Conservation (phyloP, 1,140 invertebrate species). For the Ridgeia piscesae region DNA sequence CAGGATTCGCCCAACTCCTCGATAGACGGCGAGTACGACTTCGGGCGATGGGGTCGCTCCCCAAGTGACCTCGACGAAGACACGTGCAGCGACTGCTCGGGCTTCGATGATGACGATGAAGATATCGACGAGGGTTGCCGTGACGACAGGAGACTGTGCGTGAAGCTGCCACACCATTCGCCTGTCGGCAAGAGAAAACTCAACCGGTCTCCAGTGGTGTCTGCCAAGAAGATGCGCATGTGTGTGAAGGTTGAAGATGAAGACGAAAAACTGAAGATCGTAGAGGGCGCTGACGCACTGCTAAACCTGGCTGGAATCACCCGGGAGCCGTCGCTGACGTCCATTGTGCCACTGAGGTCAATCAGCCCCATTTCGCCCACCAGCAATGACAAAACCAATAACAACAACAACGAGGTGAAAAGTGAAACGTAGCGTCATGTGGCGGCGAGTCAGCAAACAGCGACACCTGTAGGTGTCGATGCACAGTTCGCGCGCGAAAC, state of each 20-base stretch:
- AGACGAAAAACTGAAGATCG: constrained; percentile 71
- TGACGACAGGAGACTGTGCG: not conserved
- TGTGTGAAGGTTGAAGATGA: constrained; percentile 57
- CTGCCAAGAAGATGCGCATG: constrained; percentile 17
- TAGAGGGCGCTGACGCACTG: constrained; percentile 77
- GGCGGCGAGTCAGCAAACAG: not conserved
- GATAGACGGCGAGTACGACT: constrained; percentile 58
- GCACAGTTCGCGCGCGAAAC: not conserved
- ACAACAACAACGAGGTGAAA: not conserved
- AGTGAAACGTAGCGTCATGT: not conserved
- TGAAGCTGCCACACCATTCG: not conserved
- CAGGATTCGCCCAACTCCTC: constrained; percentile 28
- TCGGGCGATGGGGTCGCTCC: constrained; percentile 34
- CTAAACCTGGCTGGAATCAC: constrained; percentile 71
- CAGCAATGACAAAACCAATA: not conserved
- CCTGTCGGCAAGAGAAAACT: constrained; percentile 22
- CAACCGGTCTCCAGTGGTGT: constrained; percentile 4
- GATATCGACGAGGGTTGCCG: constrained; percentile 15
- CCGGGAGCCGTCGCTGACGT: constrained; percentile 24
- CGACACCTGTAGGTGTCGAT: not conserved
- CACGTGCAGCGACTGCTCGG: constrained; percentile 32
- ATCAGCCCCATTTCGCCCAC: constrained; percentile 18
- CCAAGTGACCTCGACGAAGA: constrained; percentile 32
- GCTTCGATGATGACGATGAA: constrained; percentile 25
- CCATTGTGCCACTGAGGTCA: constrained; percentile 23